Evolutionary conservation across 2,888 invertebrate genomes (phyloP), one percentile per base, ranked within the genome.

Genomic region (Sicus ferrugineus): DNA sequence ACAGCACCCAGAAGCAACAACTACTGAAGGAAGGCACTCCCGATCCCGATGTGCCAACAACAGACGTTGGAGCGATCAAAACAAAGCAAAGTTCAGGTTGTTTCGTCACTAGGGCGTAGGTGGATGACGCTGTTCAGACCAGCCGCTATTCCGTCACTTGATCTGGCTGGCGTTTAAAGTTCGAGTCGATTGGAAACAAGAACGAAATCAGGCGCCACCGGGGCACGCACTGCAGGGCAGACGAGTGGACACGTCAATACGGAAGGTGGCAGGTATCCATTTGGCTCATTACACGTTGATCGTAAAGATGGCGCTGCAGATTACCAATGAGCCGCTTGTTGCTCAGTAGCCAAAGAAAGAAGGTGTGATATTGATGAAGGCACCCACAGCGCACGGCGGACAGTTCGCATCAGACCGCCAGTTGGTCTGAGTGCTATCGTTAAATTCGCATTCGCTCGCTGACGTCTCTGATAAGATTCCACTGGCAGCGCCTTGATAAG

Each of bases 61-160:
- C 69, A 67, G 69, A 64, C 54, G 67, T 69, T 67, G 31, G 31
- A 38, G 21, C 67, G 61, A 69, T 58, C 71, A 59, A 71, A 73
- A 72, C 64, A 69, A 70, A 68, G 26, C 71, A 73, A 73, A 73
- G 73, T 73, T 70, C 73, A 73, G 28, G 31, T 70, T 63, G 73
- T 80, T 80, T 80, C 79, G 80, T 80, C 81, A 79, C 75, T 74
- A 54, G 42, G 16, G 26, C 58, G 73, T 56, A 71, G 70, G 69
- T 26, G 69, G 31, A 61, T 67, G 67, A 56, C 72, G 68, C 50
- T 23, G 52, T 28, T 7, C 19, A 59, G 19, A 59, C 1, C 28
- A 31, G 14, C 31, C 65, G 38, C 34, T 30, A 77, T 79, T 54
- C 50, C 34, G 61, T 61, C 38, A 46, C 54, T 63, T 56, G 28